Conservation (phyloP, 30 jellyfish, hydroid and myxozoan species). For the Chrysaora quinquecirrha region DNA sequence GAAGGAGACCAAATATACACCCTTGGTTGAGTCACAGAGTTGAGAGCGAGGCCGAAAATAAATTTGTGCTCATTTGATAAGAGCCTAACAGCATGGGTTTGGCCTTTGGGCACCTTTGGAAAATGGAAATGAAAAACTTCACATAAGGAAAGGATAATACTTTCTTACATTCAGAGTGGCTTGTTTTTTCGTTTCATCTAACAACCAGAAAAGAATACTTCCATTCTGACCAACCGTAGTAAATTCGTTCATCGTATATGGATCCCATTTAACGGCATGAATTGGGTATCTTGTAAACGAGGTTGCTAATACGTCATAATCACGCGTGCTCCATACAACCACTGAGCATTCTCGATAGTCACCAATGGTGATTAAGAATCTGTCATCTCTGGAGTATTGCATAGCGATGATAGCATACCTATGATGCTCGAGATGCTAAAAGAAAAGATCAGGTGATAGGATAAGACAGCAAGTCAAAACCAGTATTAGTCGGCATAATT, state of each 20-base stretch:
- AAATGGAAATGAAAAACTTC: no score
- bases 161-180: constrained; percentile 54
- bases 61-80: no score
- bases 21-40: no score
- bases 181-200: constrained; percentile 73
- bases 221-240: constrained; percentile 92
- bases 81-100: no score
- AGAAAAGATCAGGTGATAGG: no score
- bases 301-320: constrained; percentile 56
- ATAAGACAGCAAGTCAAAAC: no score
- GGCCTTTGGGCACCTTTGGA: no score
- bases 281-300: constrained; percentile 76
- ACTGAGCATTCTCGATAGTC: constrained; percentile 85
- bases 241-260: constrained; percentile 83
- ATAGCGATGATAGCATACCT: constrained; percentile 62
- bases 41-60: no score
- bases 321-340: constrained; percentile 79
- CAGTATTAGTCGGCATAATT: no score
- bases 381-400: constrained; percentile 92
- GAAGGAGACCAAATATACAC: no score
- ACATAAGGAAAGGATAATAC: no score
- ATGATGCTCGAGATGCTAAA: constrained; percentile 75
- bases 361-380: constrained; percentile 78
- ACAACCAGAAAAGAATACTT: constrained; percentile 77
- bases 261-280: constrained; percentile 87